Base-by-base conservation (phyloP, 1,140 invertebrate genomes). In the Drosophila rhopaloa region DNA sequence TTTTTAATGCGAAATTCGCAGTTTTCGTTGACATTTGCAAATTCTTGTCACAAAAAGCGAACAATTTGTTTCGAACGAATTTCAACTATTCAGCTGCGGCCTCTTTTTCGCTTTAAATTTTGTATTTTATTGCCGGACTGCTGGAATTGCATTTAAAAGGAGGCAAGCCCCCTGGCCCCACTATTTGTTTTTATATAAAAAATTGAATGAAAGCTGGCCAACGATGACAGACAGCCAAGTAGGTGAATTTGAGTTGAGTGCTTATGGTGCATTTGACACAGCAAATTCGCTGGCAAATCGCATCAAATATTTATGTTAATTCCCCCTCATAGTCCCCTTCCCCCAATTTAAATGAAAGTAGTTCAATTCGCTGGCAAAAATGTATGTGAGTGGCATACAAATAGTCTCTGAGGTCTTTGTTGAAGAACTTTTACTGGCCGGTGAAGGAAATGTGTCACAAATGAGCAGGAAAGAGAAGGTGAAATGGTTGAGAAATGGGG, bases 21-120 rank as follows among this genome's bases (percentile, higher is more conserved):
- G 76, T 88, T 86, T 86, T 86, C 77, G 81, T 86, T 89, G 83
- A 83, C 84, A 86, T 86, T 86, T 88, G 83, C 83, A 86, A 86
- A 86, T 86, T 86, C 83, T 86, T 86, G 83, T 86, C 83, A 86
- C 84, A 86, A 83, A 75, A 76, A 59, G 56, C 59, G 57, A 76
- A 63, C 66, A 84, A 65, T 54, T 72, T 58, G 59, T 81, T 79
- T 76, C 61, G 41, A 59, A 54, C 81, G 76, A 88, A 86, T 82
- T 76, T 86, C 70, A 82, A 86, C 79, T 86, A 86, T 86, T 82
- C 75, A 60, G 32, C 60, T 67, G 75, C 78, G 68, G 68, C 78
- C 77, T 78, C 78, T 82, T 86, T 86, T 79, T 76, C 24, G 46
- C 10, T 54, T 57, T 50, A 32, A 37, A 41, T 57, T 47, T 65